Percentiles rank a stretch among this genome's conserved stretches.
These are phyloP conservation scores for Macrotis lagotis DNA, from an alignment of 2,113 vertebrate genomes.

Conservation along the genomic window DNA sequence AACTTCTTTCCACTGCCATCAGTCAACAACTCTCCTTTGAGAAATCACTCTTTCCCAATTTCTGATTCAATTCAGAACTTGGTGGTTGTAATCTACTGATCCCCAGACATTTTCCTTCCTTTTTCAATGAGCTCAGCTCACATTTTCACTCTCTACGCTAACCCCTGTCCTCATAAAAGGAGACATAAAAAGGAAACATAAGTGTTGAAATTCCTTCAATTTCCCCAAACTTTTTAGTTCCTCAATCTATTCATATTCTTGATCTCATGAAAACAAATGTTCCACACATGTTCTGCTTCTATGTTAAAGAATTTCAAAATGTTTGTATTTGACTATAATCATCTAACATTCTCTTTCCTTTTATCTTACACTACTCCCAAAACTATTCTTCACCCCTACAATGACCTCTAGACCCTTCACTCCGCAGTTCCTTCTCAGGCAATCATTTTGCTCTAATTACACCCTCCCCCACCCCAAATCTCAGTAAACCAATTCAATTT, in stretches of 20 bases:
- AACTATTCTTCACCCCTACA: not conserved
- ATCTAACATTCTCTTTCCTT: no score
- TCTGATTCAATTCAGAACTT: not conserved
- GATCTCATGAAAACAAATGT: no score
- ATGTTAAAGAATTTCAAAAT: not conserved
- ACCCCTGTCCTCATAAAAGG: not conserved
- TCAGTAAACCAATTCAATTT: not conserved
- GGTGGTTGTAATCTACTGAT: not conserved
- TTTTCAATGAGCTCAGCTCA: not conserved
- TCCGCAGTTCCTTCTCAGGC: not conserved
- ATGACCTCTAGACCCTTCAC: not conserved
- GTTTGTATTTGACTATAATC: no score
- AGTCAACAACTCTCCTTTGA: not conserved
- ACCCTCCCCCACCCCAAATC: no score
- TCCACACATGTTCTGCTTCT: not conserved
- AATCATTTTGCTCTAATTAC: not conserved
- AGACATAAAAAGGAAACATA: not conserved
- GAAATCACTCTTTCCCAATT: not conserved
- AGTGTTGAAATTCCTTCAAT: not conserved
- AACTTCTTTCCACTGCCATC: not conserved
- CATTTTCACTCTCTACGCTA: not conserved
- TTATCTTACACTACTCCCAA: not conserved
- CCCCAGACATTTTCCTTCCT: not conserved
- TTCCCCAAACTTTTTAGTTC: not conserved
- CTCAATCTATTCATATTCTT: not conserved